These are phyloP conservation scores for Sminthopsis crassicaudata DNA, from an alignment of 2,113 vertebrate genomes.

Conservation along the genomic window DNA sequence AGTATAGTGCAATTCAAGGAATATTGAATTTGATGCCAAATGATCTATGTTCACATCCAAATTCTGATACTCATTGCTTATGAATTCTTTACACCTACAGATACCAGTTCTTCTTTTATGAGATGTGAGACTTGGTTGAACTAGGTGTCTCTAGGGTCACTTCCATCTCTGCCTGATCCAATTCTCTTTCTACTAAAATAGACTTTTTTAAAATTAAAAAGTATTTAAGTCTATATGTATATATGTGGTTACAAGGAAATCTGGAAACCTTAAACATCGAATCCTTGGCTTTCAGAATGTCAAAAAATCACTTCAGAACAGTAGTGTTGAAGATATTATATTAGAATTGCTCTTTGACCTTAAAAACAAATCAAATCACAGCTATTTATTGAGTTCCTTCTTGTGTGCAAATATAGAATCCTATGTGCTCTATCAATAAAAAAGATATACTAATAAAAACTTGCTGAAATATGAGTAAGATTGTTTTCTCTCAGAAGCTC, in stretches of 20 bases:
- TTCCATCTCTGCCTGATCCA: neutral
- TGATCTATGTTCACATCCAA: neutral
- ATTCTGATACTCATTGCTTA: neutral
- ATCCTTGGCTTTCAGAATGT: neutral
- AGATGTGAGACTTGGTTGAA: neutral
- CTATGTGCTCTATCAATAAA: neutral
- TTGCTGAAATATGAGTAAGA: neutral
- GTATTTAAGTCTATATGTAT: conserved; percentile 16
- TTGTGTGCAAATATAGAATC: neutral
- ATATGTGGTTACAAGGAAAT: neutral
- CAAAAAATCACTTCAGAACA: neutral
- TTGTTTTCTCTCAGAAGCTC: conserved; percentile 7
- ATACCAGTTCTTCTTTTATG: neutral
- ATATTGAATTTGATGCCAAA: neutral
- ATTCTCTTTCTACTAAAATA: neutral
- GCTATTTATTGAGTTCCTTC: neutral
- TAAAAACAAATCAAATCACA: neutral
- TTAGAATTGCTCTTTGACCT: conserved; percentile 22
- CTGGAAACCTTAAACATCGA: neutral
- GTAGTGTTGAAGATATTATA: neutral
- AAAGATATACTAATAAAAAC: neutral
- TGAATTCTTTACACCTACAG: neutral
- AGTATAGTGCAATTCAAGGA: neutral
- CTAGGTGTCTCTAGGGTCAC: neutral
- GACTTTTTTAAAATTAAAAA: neutral